phyloP scores from a whole-genome alignment of 1,140 invertebrate species.

The Araneus ventricosus region DNA sequence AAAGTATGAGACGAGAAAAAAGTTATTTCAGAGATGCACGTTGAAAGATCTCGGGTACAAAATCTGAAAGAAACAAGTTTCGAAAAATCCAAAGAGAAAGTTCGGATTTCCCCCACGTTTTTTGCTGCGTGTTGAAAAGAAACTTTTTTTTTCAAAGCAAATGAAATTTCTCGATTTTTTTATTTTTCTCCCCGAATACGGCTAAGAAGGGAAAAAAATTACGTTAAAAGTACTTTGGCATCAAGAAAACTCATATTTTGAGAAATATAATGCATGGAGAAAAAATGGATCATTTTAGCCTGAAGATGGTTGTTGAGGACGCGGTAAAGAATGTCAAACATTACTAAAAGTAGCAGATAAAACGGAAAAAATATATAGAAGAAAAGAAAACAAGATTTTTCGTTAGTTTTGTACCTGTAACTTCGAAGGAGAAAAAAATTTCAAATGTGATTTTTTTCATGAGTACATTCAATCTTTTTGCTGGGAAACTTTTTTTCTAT shows the following conservation, averaged over 20 bases:
- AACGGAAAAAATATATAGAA: neutral
- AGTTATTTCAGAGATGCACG: neutral
- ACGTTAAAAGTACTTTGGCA: conserved; percentile 8
- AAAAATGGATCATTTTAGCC: neutral
- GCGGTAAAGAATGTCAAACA: conserved; percentile 35
- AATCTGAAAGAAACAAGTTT: conserved; percentile 23
- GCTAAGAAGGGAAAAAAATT: neutral
- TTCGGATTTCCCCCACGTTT: neutral
- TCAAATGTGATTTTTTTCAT: neutral
- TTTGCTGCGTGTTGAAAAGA: conserved; percentile 15
- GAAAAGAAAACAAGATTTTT: neutral
- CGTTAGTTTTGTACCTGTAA: conserved; percentile 5
- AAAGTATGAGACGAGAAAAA: conserved; percentile 19
- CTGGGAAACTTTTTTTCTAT: too few species aligned
- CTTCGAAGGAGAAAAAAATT: neutral
- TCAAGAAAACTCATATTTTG: conserved; percentile 47
- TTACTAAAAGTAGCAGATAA: conserved; percentile 13
- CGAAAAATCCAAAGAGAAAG: conserved; percentile 12
- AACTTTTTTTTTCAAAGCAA: conserved; percentile 1
- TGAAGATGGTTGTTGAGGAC: neutral
- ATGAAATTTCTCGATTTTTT: conserved; percentile 39
- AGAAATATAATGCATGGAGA: neutral
- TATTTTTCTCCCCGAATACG: neutral
- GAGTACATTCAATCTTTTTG: too few species aligned
- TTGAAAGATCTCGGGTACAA: neutral